Evolutionary conservation across 2,888 invertebrate species (phyloP), one percentile per base, ranked within the genome.

Genomic region (Chloroclysta siterata): DNA sequence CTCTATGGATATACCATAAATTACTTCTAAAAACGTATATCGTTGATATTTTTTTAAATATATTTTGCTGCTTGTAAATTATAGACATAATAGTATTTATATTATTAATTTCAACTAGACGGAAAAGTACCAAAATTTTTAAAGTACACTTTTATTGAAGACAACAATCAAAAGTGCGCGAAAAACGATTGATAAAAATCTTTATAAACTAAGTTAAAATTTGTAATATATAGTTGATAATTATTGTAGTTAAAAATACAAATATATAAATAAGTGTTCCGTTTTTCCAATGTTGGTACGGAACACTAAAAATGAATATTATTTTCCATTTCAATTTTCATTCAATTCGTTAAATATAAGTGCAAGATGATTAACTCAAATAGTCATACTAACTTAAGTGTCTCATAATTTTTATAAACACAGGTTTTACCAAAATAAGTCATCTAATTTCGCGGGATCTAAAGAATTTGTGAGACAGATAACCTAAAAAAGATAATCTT

Each of bases 311-410:
- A 90, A 89, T 88, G 89, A 90, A 90, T 91, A 90, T 92, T 90
- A 91, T 93, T 92, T 92, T 93, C 89, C 91, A 93, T 88, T 89
- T 92, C 90, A 91, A 92, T 92, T 92, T 93, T 89, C 91, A 93
- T 88, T 89, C 88, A 92, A 90, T 92, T 90, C 90, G 88, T 84
- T 88, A 89, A 81, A 83, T 74, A 76, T 92, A 90, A 90, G 90
- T 80, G 78, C 80, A 80, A 82, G 79, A 82, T 78, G 76, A 76
- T 74, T 79, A 78, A 79, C 77, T 70, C 73, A 79, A 80, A 75
- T 76, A 78, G 73, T 52, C 59, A 57, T 63, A 44, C 44, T 15
- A 5, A 65, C 47, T 54, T 68, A 67, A 57, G 60, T 60, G 58
- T 65, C 53, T 63, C 46, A 57, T 63, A 63, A 51, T 46, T 66